A percentile compares a stretch with the other conserved stretches of the same genome.
Conservation (phyloP, 2,888 invertebrate genomes). For the Plagiodera versicolora region DNA sequence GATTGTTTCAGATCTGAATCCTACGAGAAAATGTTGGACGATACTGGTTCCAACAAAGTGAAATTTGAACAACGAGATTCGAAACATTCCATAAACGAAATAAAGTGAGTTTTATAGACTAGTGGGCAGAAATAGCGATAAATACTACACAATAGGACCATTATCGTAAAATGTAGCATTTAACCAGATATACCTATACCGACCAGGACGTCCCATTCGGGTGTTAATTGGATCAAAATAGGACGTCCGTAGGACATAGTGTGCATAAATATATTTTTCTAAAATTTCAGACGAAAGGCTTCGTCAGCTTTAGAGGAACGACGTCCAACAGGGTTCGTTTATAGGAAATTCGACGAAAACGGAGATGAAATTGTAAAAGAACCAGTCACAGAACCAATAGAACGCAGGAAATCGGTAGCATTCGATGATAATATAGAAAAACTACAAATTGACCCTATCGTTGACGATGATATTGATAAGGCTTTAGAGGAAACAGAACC, state of each 20-base stretch:
- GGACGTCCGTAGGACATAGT: too few relatives aligned
- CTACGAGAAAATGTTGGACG: conserved; percentile 14
- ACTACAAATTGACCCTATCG: conserved; percentile 34
- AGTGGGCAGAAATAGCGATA: too few relatives aligned
- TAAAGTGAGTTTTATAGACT: background rate
- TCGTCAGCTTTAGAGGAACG: conserved; percentile 31
- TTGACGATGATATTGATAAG: conserved; percentile 29
- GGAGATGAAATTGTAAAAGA: conserved; percentile 24
- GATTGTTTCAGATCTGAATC: conserved; percentile 5
- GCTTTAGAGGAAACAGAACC: background rate
- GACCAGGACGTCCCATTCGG: too few relatives aligned
- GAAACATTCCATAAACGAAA: background rate
- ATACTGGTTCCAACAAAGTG: background rate
- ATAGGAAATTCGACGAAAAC: conserved; percentile 30
- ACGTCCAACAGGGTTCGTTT: conserved; percentile 42
- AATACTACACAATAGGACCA: too few relatives aligned
- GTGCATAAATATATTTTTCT: too few relatives aligned
- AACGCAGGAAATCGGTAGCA: conserved; percentile 41
- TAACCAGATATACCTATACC: too few relatives aligned
- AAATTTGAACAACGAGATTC: conserved; percentile 7
- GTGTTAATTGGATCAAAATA: too few relatives aligned
- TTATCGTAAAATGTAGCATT: too few relatives aligned
- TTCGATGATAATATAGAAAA: conserved; percentile 42
- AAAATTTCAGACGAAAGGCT: background rate
- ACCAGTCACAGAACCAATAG: conserved; percentile 37